Base-by-base conservation (phyloP, 2,888 invertebrate species). In the Actias luna region DNA sequence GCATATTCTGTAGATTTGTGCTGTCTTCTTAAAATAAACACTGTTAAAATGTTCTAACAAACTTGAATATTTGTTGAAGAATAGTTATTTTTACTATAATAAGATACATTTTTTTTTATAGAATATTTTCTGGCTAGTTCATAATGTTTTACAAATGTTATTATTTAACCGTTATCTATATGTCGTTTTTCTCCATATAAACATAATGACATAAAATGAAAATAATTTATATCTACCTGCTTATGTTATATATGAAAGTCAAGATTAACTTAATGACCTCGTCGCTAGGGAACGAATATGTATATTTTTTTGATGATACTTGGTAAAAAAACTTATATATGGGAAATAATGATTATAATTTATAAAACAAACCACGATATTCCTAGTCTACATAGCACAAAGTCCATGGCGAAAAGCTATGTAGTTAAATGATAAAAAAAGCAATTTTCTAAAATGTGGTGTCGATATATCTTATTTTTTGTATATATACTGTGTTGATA, bases 1-100 rank as follows among this genome's bases (percentile, higher is more conserved):
- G 57, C 27, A 29, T 29, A 27, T 55, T 55, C 46, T 55, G 29
- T 29, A n/a, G 29, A 55, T 55, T 55, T 55, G n/a, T n/a, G 29
- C 55, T 55, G 29, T 29, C 55, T 55, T 55, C 52, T 29, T 55
- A 55, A 14, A 27, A 55, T 29, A 55, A 14, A 55, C 22, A 46
- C 22, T 46, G 36, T 16, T 39, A 39, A 39, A 39, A 22, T 22
- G 18, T 2, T 46, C 46, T 50, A 25, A 12, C 25, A 25, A 25
- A 50, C 10, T 8, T n/a, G 18, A 18, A 10, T 22, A 22, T 18
- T 18, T 22, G 8, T 8, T 3, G 5, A 33, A 33, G 5, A 7
- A 33, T 33, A 33, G 33, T 33, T 33, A 33, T 33, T 7, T 33
- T 22, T 46, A 10, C 46, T 22, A 46, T 18, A 46, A 8, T 8